Evolutionary conservation across 1,140 invertebrate genomes (phyloP).

Genomic region (Drosophila auraria): DNA sequence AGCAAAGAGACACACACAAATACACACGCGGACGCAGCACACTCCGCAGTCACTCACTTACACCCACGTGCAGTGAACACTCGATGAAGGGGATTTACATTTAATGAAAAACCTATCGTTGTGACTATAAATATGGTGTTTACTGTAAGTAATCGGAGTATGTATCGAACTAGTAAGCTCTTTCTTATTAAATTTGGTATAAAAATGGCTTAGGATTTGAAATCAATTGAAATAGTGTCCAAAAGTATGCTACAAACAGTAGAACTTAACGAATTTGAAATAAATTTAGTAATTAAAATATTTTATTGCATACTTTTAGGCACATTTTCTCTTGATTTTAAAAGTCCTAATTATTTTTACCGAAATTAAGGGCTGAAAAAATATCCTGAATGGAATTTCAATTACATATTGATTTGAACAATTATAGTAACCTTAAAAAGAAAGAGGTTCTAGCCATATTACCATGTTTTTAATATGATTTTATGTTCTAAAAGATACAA

Average conservation of each 20-base stretch:
- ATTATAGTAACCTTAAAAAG: no score
- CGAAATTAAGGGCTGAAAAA: no score
- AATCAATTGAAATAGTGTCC: neutral
- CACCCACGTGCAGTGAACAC: slow-evolving; percentile 8
- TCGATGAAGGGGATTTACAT: neutral
- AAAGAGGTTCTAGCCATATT: no score
- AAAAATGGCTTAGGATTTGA: neutral
- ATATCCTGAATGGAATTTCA: no score
- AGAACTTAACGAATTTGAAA: neutral
- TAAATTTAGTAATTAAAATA: neutral
- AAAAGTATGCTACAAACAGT: neutral
- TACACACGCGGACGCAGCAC: slow-evolving; percentile 35
- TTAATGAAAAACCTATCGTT: no score
- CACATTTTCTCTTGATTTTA: neutral
- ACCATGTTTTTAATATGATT: no score
- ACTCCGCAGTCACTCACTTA: slow-evolving; percentile 10
- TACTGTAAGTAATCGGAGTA: neutral
- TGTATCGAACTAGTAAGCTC: no score
- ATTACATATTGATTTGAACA: no score
- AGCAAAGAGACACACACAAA: slow-evolving; percentile 42
- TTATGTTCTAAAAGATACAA: neutral
- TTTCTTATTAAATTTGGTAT: neutral
- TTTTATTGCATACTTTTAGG: neutral
- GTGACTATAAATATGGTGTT: neutral
- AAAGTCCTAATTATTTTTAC: neutral